A percentile compares a stretch with the other conserved stretches of the same genome.
Evolutionary conservation across 2,113 vertebrate genomes (phyloP).

Genomic region (Chaetura pelagica): DNA sequence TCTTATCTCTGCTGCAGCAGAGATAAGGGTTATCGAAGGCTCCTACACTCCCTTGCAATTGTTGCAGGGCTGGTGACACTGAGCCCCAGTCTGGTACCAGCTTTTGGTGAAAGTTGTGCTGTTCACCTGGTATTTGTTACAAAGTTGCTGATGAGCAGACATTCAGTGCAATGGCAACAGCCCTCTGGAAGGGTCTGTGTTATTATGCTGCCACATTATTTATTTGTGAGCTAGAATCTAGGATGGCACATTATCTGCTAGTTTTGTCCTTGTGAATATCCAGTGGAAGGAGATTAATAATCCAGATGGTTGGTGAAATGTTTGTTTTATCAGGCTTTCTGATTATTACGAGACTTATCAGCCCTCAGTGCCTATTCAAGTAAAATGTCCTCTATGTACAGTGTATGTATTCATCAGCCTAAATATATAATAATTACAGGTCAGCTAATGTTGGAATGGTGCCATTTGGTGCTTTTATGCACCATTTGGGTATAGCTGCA

Average conservation of each 20-base stretch:
- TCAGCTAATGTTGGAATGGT: neutral
- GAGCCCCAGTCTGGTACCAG: rapidly evolving
- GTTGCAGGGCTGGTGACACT: neutral
- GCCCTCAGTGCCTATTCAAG: neutral
- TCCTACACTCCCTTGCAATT: too few relatives aligned
- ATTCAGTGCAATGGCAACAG: neutral
- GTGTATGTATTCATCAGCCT: neutral
- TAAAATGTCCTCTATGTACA: neutral
- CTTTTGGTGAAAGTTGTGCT: neutral
- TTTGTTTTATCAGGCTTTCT: neutral
- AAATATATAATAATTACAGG: neutral
- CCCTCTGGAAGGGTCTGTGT: neutral
- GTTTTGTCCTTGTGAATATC: neutral
- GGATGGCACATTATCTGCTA: neutral
- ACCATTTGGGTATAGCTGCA: constrained; percentile 18
- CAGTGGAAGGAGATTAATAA: constrained; percentile 5
- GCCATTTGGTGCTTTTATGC: constrained; percentile 21
- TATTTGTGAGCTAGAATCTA: neutral
- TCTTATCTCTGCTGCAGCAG: neutral
- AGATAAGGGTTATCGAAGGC: rapidly evolving
- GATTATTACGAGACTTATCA: neutral
- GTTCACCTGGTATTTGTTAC: neutral
- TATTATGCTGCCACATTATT: neutral
- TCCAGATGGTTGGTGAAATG: neutral
- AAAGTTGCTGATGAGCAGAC: neutral